Conservation (phyloP, 2,888 invertebrate species). For the Yponomeuta cagnagella region DNA sequence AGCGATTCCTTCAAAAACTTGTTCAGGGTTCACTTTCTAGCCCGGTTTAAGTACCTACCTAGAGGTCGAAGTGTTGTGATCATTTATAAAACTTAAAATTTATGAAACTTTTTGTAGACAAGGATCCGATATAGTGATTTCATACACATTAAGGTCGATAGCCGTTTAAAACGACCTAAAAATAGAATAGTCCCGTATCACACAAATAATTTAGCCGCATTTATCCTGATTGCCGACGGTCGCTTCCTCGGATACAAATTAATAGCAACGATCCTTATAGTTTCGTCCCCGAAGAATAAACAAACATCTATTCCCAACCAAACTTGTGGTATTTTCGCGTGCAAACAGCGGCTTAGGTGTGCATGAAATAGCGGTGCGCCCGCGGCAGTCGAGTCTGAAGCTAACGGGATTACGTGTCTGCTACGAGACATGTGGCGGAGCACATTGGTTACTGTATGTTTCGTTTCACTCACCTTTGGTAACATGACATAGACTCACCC, state of each 20-base stretch:
- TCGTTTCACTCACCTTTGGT: too few species aligned
- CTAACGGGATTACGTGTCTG: constrained; percentile 28
- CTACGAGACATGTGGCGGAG: constrained; percentile 19
- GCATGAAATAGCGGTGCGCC: not conserved
- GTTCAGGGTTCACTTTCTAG: too few species aligned
- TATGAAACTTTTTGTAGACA: too few species aligned
- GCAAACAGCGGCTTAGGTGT: not conserved
- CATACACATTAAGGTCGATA: not conserved
- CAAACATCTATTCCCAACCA: not conserved
- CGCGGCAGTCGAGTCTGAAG: constrained; percentile 1
- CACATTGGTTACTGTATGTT: not conserved
- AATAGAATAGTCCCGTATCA: too few species aligned
- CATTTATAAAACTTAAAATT: too few species aligned
- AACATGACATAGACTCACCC: too few species aligned
- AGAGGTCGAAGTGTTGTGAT: too few species aligned
- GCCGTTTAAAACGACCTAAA: not conserved
- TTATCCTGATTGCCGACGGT: not conserved
- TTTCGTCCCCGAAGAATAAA: not conserved
- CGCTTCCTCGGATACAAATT: not conserved
- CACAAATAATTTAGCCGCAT: not conserved
- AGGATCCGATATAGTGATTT: too few species aligned
- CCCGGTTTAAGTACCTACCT: too few species aligned
- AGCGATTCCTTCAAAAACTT: too few species aligned
- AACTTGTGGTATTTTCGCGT: not conserved
- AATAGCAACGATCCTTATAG: not conserved